Evolutionary conservation across 30 jellyfish, hydroid and myxozoan genomes (phyloP).

Genomic region (Mastigias papua): DNA sequence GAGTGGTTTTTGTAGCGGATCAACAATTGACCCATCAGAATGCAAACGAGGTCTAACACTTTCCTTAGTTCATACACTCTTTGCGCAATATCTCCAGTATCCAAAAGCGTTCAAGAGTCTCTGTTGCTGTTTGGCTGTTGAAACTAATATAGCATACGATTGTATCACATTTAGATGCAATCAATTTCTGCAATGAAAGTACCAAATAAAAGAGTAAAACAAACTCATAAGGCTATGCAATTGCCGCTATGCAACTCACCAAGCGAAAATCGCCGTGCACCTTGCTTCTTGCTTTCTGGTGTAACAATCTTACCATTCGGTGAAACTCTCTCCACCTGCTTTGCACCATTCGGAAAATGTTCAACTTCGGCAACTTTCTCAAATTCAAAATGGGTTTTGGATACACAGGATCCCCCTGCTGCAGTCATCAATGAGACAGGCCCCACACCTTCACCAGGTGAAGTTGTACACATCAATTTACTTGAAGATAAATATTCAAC

Average conservation of each 20-base stretch:
- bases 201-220: too few species aligned
- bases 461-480: conserved; percentile 89
- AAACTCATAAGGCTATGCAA: too few species aligned
- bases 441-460: conserved; percentile 80
- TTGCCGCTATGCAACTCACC: conserved; percentile 9
- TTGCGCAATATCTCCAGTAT: too few species aligned
- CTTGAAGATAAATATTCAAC: conserved; percentile 75
- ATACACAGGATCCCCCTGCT: conserved; percentile 85
- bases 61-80: too few species aligned
- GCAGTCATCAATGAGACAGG: conserved; percentile 75
- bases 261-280: conserved; percentile 28
- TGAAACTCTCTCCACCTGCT: neutral
- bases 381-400: conserved; percentile 77
- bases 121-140: too few species aligned
- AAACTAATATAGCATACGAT: too few species aligned
- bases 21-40: too few species aligned
- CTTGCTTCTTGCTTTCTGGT: conserved; percentile 22
- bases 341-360: neutral
- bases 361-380: conserved; percentile 24
- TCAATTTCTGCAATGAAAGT: too few species aligned
- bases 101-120: too few species aligned
- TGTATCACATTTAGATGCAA: too few species aligned
- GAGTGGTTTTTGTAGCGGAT: too few species aligned
- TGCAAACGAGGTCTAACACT: too few species aligned
- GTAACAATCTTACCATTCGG: neutral